Percentiles rank a stretch among this genome's conserved stretches.
These are phyloP conservation scores for Sparus aurata DNA, from an alignment of 2,797 vertebrate genomes.

Conservation along the genomic window DNA sequence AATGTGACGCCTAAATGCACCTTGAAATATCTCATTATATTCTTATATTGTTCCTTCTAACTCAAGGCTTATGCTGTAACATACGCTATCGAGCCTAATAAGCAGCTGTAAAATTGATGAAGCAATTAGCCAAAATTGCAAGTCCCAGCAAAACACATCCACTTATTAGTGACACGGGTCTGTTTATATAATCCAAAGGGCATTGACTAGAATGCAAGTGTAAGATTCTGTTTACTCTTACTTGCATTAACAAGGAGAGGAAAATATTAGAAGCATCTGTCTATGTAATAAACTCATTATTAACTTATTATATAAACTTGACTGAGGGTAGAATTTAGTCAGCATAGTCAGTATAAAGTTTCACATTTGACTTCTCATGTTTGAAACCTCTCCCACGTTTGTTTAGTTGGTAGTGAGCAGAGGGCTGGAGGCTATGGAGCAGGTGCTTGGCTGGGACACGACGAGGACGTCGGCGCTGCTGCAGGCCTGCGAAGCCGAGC, in stretches of 20 bases:
- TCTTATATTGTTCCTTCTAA: slow-evolving; percentile 5
- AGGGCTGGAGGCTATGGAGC: slow-evolving; percentile 74
- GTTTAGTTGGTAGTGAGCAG: slow-evolving; percentile 79
- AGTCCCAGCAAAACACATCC: background rate
- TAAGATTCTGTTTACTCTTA: background rate
- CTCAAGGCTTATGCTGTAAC: background rate
- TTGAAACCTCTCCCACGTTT: slow-evolving; percentile 9
- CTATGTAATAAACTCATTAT: background rate
- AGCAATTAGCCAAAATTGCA: slow-evolving; percentile 23
- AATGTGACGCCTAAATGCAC: background rate
- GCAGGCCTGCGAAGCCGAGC: slow-evolving; percentile 81
- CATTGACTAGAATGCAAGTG: background rate
- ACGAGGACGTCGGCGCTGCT: slow-evolving; percentile 74
- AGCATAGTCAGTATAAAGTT: background rate
- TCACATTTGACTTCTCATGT: background rate
- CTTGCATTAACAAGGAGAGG: background rate
- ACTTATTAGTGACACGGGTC: background rate
- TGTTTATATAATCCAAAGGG: background rate
- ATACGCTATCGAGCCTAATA: background rate
- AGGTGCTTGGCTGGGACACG: slow-evolving; percentile 79
- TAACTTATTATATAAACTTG: background rate
- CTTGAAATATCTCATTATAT: background rate
- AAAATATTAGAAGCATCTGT: background rate
- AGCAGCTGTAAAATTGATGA: slow-evolving; percentile 25
- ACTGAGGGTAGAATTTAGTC: background rate